Evolutionary conservation across 92 coral and sea anemone species (phyloP).

Genomic region (Paramuricea clavata): DNA sequence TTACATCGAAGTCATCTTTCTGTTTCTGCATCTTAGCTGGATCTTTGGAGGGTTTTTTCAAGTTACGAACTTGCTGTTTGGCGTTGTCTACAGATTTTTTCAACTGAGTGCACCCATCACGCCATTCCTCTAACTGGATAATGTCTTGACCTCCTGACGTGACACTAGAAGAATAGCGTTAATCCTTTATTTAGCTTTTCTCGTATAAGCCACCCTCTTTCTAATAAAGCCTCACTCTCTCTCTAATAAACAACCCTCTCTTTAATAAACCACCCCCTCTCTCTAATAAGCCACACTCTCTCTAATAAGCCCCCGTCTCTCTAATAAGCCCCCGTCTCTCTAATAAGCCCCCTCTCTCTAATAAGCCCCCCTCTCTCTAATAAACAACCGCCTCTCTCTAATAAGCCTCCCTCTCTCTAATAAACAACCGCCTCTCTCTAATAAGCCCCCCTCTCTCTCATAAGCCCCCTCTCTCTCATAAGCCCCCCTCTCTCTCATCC

Average conservation of each 20-base stretch:
- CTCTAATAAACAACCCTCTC: background rate
- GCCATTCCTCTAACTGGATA: conserved; percentile 32
- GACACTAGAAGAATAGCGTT: conserved; percentile 40
- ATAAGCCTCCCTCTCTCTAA: too few relatives aligned
- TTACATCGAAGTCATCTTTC: conserved; percentile 29
- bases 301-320: too few relatives aligned
- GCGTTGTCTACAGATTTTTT: conserved; percentile 37
- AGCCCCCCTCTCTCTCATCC: too few relatives aligned
- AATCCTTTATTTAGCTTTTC: background rate
- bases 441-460: background rate
- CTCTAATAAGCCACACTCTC: too few relatives aligned
- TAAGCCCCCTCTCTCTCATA: too few relatives aligned
- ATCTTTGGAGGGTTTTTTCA: conserved; percentile 22
- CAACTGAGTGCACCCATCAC: background rate
- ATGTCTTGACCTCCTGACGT: conserved; percentile 29
- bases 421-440: too few relatives aligned
- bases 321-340: too few relatives aligned
- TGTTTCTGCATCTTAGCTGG: conserved; percentile 26
- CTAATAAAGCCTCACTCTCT: too few relatives aligned
- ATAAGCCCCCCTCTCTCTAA: too few relatives aligned
- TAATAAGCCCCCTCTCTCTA: too few relatives aligned
- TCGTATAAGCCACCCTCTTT: background rate
- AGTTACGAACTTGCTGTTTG: conserved; percentile 11
- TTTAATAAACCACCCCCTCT: background rate
- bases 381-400: too few relatives aligned